A percentile compares a stretch with the other conserved stretches of the same genome.
These are phyloP conservation scores for Drosophila subsilvestris DNA, from an alignment of 2,888 invertebrate species.

Conservation along the genomic window DNA sequence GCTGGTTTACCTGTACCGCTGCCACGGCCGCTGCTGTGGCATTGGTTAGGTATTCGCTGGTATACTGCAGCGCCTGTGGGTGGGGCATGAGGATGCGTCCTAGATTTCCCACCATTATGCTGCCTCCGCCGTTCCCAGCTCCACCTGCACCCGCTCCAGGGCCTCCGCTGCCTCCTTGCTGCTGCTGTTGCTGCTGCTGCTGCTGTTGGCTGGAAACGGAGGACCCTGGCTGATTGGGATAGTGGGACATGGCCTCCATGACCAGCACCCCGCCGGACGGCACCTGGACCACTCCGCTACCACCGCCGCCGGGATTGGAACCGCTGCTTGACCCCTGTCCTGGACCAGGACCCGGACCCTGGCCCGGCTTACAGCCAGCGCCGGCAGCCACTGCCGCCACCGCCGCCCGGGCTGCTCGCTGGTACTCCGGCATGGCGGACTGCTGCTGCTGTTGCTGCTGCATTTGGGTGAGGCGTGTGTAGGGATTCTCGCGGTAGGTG, in stretches of 20 bases:
- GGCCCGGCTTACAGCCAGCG: slow-evolving; percentile 59
- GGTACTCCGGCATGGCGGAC: slow-evolving; percentile 78
- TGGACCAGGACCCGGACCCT: slow-evolving; percentile 6
- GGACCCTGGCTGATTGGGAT: slow-evolving; percentile 56
- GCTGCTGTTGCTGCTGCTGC: slow-evolving; percentile 50
- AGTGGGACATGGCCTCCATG: slow-evolving; percentile 71
- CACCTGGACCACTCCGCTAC: slow-evolving; percentile 66
- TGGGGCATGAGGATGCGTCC: slow-evolving; percentile 73
- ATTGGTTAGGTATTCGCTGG: slow-evolving; percentile 83
- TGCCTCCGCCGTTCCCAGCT: slow-evolving; percentile 54
- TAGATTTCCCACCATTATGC: slow-evolving; percentile 73
- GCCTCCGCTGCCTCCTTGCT: slow-evolving; percentile 82
- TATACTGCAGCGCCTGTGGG: slow-evolving; percentile 81
- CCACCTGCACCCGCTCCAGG: slow-evolving; percentile 39
- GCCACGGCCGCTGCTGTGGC: slow-evolving; percentile 66
- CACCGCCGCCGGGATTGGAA: slow-evolving; percentile 66
- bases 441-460: slow-evolving; percentile 73
- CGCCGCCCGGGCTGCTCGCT: slow-evolving; percentile 75
- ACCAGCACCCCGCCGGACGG: slow-evolving; percentile 67
- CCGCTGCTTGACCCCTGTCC: slow-evolving; percentile 16
- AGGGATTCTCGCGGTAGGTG: slow-evolving; percentile 83
- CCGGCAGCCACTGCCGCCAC: slow-evolving; percentile 67
- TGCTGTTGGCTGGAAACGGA: slow-evolving; percentile 51
- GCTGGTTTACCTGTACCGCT: slow-evolving; percentile 69
- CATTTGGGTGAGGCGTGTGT: slow-evolving; percentile 82